Evolutionary conservation across 2,888 invertebrate species (phyloP).

Genomic region (Napeogenes inachia): DNA sequence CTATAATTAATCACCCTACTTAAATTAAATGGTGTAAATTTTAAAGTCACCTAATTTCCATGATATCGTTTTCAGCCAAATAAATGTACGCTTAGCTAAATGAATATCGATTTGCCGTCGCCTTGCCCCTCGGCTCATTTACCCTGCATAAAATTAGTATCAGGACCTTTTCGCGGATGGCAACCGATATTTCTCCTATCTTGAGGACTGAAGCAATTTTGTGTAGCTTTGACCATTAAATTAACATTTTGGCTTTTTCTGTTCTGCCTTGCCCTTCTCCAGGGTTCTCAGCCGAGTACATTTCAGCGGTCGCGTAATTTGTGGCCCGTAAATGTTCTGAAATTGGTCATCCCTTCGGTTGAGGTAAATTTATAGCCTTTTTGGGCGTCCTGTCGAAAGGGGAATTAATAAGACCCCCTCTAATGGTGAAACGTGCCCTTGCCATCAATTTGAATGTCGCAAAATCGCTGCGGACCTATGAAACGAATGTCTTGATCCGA

Average conservation of each 20-base stretch:
- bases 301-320: constrained; percentile 77
- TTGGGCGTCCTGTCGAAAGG: constrained; percentile 77
- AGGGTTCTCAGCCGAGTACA: constrained; percentile 68
- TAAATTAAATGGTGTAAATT: constrained; percentile 27
- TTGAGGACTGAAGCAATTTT: constrained; percentile 68
- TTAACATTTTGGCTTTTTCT: constrained; percentile 75
- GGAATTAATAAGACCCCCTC: constrained; percentile 77
- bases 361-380: constrained; percentile 76
- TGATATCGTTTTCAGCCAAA: constrained; percentile 58
- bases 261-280: constrained; percentile 56
- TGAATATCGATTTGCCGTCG: constrained; percentile 66
- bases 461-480: constrained; percentile 66
- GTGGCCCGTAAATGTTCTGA: constrained; percentile 78
- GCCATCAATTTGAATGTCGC: constrained; percentile 76
- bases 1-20: constrained; percentile 14
- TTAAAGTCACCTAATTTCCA: constrained; percentile 51
- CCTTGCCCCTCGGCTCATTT: constrained; percentile 58
- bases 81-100: constrained; percentile 65
- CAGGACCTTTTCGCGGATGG: constrained; percentile 60
- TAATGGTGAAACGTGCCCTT: constrained; percentile 77
- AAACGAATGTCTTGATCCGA: constrained; percentile 64
- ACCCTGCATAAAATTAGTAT: constrained; percentile 73
- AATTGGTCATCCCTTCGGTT: constrained; percentile 78
- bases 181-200: constrained; percentile 65
- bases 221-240: constrained; percentile 73